Evolutionary conservation across 1,140 invertebrate species (phyloP).

Genomic region (Zaprionus gabonicus): DNA sequence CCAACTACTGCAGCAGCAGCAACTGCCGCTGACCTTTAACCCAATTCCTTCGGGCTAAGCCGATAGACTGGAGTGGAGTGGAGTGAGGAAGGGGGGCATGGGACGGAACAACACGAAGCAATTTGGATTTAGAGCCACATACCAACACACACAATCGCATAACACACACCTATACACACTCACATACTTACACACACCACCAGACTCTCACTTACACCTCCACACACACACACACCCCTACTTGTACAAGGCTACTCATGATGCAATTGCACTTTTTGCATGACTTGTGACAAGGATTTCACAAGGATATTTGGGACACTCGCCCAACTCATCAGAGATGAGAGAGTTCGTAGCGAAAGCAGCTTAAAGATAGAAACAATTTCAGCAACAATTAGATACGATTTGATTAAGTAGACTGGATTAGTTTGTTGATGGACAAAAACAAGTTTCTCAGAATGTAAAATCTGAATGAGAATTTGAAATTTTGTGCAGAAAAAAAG

Average conservation of each 20-base stretch:
- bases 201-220: background rate
- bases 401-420: background rate
- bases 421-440: background rate
- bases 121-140: slow-evolving; percentile 42
- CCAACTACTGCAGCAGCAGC: background rate
- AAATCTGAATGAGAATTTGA: background rate
- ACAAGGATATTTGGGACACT: slow-evolving; percentile 6
- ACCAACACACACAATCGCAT: background rate
- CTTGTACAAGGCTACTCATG: slow-evolving; percentile 20
- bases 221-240: background rate
- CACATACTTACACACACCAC: background rate
- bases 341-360: background rate
- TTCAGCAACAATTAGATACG: slow-evolving; percentile 17
- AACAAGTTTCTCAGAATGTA: background rate
- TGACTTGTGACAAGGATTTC: slow-evolving; percentile 57
- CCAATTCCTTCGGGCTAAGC: slow-evolving; percentile 32
- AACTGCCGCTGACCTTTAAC: slow-evolving; percentile 63
- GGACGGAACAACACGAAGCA: slow-evolving; percentile 68
- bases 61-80: background rate
- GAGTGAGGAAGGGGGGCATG: background rate
- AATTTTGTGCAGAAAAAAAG: background rate
- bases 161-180: slow-evolving; percentile 4
- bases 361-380: slow-evolving; percentile 29
- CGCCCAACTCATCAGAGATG: background rate
- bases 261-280: slow-evolving; percentile 42